Evolutionary conservation across 35 echinoderm and acorn worm genomes (phyloP).

Genomic region (Stichopus chloronotus): DNA sequence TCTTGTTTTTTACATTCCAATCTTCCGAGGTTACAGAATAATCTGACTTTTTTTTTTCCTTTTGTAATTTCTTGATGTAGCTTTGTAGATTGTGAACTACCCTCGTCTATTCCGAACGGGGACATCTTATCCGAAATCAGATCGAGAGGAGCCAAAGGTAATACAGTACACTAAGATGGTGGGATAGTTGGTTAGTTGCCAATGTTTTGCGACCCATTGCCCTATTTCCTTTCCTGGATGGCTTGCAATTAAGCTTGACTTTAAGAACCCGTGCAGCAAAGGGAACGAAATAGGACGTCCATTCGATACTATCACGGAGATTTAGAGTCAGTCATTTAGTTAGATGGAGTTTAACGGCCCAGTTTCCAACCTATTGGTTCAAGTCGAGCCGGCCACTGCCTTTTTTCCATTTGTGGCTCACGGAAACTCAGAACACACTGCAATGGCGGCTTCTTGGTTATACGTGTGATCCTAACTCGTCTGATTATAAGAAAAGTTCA

Average conservation of each 20-base stretch:
- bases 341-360: too few relatives aligned
- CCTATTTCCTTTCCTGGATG: conserved; percentile 23
- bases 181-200: conserved; percentile 17
- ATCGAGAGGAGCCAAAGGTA: conserved; percentile 34
- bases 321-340: too few relatives aligned
- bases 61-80: conserved; percentile 20
- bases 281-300: neutral
- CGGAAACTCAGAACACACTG: too few relatives aligned
- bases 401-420: too few relatives aligned
- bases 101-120: conserved; percentile 40
- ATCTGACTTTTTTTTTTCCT: neutral
- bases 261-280: neutral
- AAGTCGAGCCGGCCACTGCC: too few relatives aligned
- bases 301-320: conserved; percentile 7
- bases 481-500: neutral
- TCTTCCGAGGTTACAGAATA: neutral
- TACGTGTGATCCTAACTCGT: neutral
- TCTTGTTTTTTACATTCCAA: too few relatives aligned
- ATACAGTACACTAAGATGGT: neutral
- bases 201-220: neutral
- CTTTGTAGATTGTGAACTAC: conserved; percentile 29
- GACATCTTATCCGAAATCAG: conserved; percentile 45
- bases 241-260: conserved; percentile 6
- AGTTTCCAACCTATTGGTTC: too few relatives aligned
- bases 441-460: neutral